Evolutionary conservation across 2,888 invertebrate species (phyloP).

Genomic region (Scelioninae gen. 1): DNA sequence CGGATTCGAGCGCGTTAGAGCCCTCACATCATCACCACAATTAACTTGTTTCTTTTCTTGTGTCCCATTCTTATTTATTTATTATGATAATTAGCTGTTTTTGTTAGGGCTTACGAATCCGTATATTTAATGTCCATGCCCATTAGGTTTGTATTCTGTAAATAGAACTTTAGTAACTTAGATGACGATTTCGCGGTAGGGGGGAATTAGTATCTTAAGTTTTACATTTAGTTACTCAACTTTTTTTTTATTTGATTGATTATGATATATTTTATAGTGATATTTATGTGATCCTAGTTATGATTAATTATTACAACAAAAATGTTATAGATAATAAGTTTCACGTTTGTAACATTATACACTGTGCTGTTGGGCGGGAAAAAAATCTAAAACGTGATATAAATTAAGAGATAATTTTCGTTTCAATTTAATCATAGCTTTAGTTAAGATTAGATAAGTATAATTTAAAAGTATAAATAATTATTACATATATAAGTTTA

Average conservation of each 20-base stretch:
- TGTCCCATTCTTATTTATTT: background rate
- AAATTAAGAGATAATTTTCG: constrained; percentile 29
- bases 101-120: constrained; percentile 24
- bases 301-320: constrained; percentile 23
- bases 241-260: constrained; percentile 2
- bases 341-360: constrained; percentile 32
- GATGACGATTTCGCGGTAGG: constrained; percentile 28
- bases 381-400: constrained; percentile 18
- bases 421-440: constrained; percentile 8
- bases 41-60: background rate
- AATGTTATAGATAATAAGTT: constrained; percentile 46
- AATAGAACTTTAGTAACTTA: constrained; percentile 29
- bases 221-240: constrained; percentile 17
- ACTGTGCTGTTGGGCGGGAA: constrained; percentile 45
- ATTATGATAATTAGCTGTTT: constrained; percentile 14
- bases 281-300: constrained; percentile 38
- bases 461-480: constrained; percentile 22
- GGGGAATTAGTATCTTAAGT: constrained; percentile 32
- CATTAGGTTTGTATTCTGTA: constrained; percentile 46
- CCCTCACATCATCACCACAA: constrained; percentile 1
- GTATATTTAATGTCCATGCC: constrained; percentile 44
- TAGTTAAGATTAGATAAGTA: constrained; percentile 37
- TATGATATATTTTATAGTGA: constrained; percentile 23
- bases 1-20: constrained; percentile 20
- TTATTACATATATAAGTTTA: constrained; percentile 13